Conservation (phyloP, 35 echinoderm and acorn worm species). For the Ophiothrix spiculata region DNA sequence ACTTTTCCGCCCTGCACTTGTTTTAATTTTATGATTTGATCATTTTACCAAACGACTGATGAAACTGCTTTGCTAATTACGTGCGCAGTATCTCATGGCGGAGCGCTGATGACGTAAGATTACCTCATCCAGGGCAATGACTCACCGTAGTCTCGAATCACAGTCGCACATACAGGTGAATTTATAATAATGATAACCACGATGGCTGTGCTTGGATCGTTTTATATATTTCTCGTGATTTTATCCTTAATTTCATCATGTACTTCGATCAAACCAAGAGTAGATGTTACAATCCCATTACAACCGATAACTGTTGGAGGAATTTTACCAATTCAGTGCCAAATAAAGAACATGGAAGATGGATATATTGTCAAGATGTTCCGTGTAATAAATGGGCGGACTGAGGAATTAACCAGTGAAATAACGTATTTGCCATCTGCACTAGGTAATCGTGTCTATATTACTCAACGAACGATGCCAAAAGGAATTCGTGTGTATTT, state of each 20-base stretch:
- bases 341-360: not conserved
- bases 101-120: too few species aligned
- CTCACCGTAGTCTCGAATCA: too few species aligned
- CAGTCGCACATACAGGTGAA: too few species aligned
- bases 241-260: not conserved
- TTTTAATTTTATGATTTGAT: too few species aligned
- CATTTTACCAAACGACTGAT: too few species aligned
- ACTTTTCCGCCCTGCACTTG: too few species aligned
- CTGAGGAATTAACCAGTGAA: not conserved
- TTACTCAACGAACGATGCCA: not conserved
- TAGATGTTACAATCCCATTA: not conserved
- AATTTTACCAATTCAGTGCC: not conserved
- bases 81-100: too few species aligned
- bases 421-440: not conserved
- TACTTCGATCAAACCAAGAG: not conserved
- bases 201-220: not conserved
- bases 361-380: not conserved
- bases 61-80: too few species aligned
- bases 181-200: too few species aligned
- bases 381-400: not conserved
- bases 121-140: too few species aligned
- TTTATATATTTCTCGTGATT: not conserved
- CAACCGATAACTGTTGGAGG: not conserved
- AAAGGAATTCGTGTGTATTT: not conserved
- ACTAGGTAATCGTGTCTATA: not conserved